A percentile compares a stretch with the other conserved stretches of the same genome.
These are phyloP conservation scores for Aquatica leii DNA, from an alignment of 2,888 invertebrate genomes.

Conservation along the genomic window DNA sequence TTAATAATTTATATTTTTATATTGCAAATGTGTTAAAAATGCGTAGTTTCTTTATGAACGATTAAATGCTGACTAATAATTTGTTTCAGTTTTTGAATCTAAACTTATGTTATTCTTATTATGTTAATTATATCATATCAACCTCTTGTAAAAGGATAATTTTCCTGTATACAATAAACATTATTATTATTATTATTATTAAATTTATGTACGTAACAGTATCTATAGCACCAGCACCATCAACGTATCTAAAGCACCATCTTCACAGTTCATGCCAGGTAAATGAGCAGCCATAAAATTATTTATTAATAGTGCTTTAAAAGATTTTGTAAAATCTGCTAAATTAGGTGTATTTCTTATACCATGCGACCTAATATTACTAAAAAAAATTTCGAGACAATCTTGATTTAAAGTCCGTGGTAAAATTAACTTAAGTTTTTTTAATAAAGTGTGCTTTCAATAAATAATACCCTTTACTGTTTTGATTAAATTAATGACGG, in stretches of 20 bases:
- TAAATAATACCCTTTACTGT: slow-evolving; percentile 32
- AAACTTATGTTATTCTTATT: too few species aligned
- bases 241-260: slow-evolving; percentile 24
- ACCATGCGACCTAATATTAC: slow-evolving; percentile 29
- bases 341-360: slow-evolving; percentile 27
- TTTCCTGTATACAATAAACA: too few species aligned
- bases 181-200: too few species aligned
- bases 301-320: slow-evolving; percentile 35
- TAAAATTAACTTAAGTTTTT: slow-evolving; percentile 10
- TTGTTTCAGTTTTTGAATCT: too few species aligned
- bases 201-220: too few species aligned
- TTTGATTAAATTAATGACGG: slow-evolving; percentile 25
- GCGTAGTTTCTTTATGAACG: too few species aligned
- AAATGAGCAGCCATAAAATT: slow-evolving; percentile 36
- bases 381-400: slow-evolving; percentile 35
- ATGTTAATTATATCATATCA: too few species aligned
- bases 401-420: slow-evolving; percentile 37
- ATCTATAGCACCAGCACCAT: too few species aligned
- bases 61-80: too few species aligned
- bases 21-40: too few species aligned
- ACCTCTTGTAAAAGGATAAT: too few species aligned
- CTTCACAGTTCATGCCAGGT: slow-evolving; percentile 33
- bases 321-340: slow-evolving; percentile 24
- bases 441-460: slow-evolving; percentile 13
- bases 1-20: too few species aligned